Percentiles rank a stretch among this genome's conserved stretches.
phyloP scores from a whole-genome alignment of 2,113 vertebrate species.

The Gracilinanus agilis region DNA sequence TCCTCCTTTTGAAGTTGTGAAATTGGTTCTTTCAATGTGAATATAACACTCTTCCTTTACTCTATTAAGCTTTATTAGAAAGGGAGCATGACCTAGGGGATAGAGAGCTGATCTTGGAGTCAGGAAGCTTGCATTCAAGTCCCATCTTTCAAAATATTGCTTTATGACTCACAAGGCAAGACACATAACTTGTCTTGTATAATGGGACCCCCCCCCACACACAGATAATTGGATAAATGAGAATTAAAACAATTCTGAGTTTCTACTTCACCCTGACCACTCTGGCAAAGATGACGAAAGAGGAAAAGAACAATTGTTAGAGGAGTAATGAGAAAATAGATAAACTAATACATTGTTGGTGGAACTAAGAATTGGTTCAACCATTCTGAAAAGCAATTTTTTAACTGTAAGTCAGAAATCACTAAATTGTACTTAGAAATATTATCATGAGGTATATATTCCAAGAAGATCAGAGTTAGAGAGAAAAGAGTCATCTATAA shows the following conservation, averaged over 20 bases:
- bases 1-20: neutral
- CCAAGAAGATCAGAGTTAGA: neutral
- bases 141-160: neutral
- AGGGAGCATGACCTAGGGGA: neutral
- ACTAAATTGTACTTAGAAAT: neutral
- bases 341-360: neutral
- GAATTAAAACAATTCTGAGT: neutral
- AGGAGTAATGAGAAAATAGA: neutral
- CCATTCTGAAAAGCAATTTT: neutral
- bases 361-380: neutral
- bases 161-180: neutral
- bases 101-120: neutral
- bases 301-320: neutral
- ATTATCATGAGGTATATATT: neutral
- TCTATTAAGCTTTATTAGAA: neutral
- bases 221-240: neutral
- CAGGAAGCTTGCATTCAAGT: neutral
- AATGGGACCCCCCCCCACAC: neutral
- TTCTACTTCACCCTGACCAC: neutral
- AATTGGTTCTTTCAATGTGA: neutral
- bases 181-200: neutral
- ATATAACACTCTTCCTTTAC: neutral
- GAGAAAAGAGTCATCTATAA: neutral
- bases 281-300: too few relatives aligned
- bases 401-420: neutral